phyloP scores from a whole-genome alignment of 1,140 invertebrate species.

The Hyles vespertilio region DNA sequence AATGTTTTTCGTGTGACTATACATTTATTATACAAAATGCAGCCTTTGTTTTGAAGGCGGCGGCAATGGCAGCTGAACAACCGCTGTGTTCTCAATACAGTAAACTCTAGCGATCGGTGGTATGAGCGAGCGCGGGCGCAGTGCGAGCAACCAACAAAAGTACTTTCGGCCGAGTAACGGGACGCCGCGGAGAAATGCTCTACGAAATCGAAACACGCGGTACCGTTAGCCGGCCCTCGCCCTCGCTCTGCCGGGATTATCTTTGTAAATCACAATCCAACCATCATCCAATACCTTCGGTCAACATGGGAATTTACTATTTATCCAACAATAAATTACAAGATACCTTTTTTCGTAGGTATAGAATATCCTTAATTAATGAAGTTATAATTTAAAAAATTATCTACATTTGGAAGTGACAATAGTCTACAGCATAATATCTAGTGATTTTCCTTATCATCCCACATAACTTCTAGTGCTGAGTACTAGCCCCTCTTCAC shows the following conservation, averaged over 20 bases:
- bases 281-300: conserved; percentile 12
- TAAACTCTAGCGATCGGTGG: conserved; percentile 60
- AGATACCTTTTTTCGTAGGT: too few species aligned
- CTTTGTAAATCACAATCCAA: conserved; percentile 48
- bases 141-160: conserved; percentile 57
- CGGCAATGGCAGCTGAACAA: conserved; percentile 48
- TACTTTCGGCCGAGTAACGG: conserved; percentile 72
- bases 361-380: too few species aligned
- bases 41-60: conserved; percentile 59
- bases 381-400: too few species aligned
- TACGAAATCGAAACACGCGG: conserved; percentile 72
- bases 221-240: conserved; percentile 66
- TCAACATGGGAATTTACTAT: too few species aligned
- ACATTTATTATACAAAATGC: conserved; percentile 48
- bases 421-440: too few species aligned
- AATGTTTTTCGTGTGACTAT: conserved; percentile 35
- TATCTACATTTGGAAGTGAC: too few species aligned
- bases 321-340: too few species aligned
- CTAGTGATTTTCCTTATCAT: too few species aligned
- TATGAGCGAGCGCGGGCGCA: conserved; percentile 43
- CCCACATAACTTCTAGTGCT: too few species aligned
- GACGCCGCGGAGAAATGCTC: conserved; percentile 68
- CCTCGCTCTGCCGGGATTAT: conserved; percentile 57
- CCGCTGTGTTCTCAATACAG: conserved; percentile 58
- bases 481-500: too few species aligned